These are phyloP conservation scores for Aphidoletes aphidimyza DNA, from an alignment of 2,888 invertebrate species.

Conservation along the genomic window DNA sequence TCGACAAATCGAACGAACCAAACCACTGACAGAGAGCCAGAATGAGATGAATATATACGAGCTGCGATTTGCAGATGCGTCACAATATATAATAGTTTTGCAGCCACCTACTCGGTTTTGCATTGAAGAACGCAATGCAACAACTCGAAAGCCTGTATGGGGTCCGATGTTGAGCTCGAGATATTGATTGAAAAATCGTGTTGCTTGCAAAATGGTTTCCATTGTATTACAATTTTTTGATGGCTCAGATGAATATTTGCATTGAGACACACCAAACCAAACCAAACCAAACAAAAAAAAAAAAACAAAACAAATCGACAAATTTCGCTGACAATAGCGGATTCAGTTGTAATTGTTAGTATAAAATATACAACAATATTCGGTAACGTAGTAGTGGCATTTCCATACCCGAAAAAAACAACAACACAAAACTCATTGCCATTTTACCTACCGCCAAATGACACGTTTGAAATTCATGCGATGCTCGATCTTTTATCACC, in stretches of 20 bases:
- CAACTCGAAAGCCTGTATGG: no score
- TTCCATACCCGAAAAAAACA: no score
- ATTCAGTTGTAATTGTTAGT: neutral
- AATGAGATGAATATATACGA: conserved; percentile 6
- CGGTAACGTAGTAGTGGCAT: no score
- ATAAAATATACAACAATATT: neutral
- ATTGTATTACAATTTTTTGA: neutral
- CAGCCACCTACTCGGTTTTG: conserved; percentile 39
- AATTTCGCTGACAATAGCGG: conserved; percentile 3
- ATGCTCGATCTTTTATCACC: conserved; percentile 34
- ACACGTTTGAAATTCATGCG: conserved; percentile 9
- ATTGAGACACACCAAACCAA: no score
- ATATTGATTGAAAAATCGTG: neutral
- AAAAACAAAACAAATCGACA: neutral
- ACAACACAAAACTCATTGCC: neutral
- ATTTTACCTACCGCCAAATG: conserved; percentile 4
- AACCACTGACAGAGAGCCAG: neutral
- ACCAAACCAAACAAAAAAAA: neutral
- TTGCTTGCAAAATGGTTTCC: neutral
- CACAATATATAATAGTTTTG: neutral
- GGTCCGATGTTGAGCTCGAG: no score
- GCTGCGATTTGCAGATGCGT: conserved; percentile 9
- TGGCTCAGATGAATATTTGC: neutral
- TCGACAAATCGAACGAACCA: neutral
- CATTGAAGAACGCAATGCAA: conserved; percentile 15